phyloP scores from a whole-genome alignment of 1,140 invertebrate species.

The Pseudomyrmex concolor region DNA sequence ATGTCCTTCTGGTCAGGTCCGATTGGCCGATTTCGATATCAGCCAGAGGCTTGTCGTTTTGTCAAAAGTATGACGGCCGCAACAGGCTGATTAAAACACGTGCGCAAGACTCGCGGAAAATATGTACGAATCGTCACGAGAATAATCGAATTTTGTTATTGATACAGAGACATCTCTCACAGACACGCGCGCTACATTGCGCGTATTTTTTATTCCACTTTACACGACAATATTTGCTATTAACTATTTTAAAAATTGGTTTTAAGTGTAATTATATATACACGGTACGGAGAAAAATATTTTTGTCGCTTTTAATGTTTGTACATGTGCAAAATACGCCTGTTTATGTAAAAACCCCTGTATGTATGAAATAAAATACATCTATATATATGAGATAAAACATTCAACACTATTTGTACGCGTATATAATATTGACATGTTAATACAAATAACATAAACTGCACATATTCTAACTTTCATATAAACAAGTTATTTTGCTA shows the following conservation, averaged over 20 bases:
- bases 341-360: not conserved
- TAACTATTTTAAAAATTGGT: not conserved
- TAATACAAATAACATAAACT: too few relatives aligned
- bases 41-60: slow-evolving; percentile 7
- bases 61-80: slow-evolving; percentile 36
- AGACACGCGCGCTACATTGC: too few relatives aligned
- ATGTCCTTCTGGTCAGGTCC: slow-evolving; percentile 1
- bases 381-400: not conserved
- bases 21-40: slow-evolving; percentile 53
- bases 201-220: too few relatives aligned
- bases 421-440: too few relatives aligned
- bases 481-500: too few relatives aligned
- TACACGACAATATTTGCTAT: not conserved
- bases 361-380: not conserved
- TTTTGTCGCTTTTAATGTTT: slow-evolving; percentile 5
- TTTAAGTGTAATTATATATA: not conserved
- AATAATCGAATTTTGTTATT: not conserved
- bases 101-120: not conserved
- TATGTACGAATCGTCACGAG: not conserved
- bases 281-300: not conserved
- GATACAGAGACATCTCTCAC: too few relatives aligned
- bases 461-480: too few relatives aligned
- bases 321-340: too few relatives aligned
- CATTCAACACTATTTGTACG: slow-evolving; percentile 1
- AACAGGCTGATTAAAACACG: slow-evolving; percentile 48